These are phyloP conservation scores for Stenotaenia linearis DNA, from an alignment of 2,888 invertebrate species.

Conservation along the genomic window DNA sequence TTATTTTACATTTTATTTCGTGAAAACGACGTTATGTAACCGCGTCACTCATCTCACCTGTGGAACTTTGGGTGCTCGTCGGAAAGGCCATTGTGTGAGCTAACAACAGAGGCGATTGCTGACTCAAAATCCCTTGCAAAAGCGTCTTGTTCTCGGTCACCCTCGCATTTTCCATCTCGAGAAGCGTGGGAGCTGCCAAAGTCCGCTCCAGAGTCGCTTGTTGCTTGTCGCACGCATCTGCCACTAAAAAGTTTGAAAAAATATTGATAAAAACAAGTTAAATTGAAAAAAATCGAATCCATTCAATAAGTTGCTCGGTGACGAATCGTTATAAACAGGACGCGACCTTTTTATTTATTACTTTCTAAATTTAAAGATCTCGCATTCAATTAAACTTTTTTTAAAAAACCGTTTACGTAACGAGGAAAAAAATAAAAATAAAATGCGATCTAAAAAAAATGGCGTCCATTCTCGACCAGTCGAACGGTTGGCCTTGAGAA, in stretches of 20 bases:
- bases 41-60: constrained; percentile 34
- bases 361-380: not conserved
- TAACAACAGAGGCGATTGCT: constrained; percentile 50
- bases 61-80: constrained; percentile 51
- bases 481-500: not conserved
- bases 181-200: constrained; percentile 34
- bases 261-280: no score
- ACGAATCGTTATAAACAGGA: not conserved
- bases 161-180: constrained; percentile 38
- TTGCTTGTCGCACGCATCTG: constrained; percentile 28
- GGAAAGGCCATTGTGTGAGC: constrained; percentile 60
- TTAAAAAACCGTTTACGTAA: no score
- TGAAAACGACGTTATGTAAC: not conserved
- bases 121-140: constrained; percentile 43
- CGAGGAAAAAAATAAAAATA: not conserved
- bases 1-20: not conserved
- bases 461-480: not conserved
- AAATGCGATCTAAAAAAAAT: not conserved
- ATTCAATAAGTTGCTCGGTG: not conserved
- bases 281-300: not conserved
- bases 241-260: no score
- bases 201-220: constrained; percentile 7
- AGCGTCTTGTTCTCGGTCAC: constrained; percentile 42
- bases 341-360: not conserved
- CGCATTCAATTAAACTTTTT: not conserved